phyloP scores from a whole-genome alignment of 2,888 invertebrate species.

The Ectobius pallidus region DNA sequence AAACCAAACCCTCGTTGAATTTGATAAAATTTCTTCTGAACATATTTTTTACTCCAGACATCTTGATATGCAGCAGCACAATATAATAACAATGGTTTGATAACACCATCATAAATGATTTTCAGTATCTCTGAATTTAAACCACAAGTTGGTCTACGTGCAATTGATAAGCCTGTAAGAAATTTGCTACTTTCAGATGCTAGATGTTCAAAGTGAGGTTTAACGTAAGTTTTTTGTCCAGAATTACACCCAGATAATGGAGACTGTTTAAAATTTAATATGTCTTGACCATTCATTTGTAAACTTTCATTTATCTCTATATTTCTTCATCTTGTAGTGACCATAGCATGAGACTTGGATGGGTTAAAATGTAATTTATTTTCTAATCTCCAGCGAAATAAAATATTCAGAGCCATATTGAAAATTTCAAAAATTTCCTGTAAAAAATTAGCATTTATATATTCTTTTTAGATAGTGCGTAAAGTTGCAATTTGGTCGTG shows the following conservation, averaged over 20 bases:
- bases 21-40: too few species aligned
- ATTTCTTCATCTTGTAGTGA: constrained; percentile 4
- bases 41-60: too few species aligned
- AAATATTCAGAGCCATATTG: too few species aligned
- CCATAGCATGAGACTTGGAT: background rate
- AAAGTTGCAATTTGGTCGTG: too few species aligned
- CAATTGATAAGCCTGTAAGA: background rate
- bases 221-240: background rate
- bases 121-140: too few species aligned
- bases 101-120: background rate
- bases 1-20: too few species aligned
- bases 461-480: too few species aligned
- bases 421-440: too few species aligned
- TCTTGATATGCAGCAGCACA: background rate
- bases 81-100: constrained; percentile 4
- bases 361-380: constrained; percentile 1
- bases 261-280: background rate
- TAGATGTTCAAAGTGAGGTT: background rate
- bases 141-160: too few species aligned
- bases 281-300: constrained; percentile 2
- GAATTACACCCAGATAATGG: background rate
- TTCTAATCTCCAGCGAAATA: background rate
- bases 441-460: too few species aligned
- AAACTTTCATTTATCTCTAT: background rate
- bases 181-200: background rate